Base-by-base conservation (phyloP, 2,888 invertebrate species). In the Synanthedon myopaeformis region DNA sequence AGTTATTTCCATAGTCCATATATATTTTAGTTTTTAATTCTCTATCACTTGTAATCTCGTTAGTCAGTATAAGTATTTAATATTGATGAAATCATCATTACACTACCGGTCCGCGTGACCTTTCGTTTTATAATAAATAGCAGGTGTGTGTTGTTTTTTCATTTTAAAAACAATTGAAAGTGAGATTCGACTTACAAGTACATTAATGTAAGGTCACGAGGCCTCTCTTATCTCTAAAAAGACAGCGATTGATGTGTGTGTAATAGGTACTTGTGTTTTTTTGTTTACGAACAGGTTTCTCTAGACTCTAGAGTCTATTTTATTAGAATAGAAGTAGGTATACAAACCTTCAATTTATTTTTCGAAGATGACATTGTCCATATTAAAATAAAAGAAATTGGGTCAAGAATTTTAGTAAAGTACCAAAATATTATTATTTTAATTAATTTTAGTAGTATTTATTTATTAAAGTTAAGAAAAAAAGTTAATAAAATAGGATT, bases 91-190 rank as follows among this genome's bases (percentile, higher is more conserved):
- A 71, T 75, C 76, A 74, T 68, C 72, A 52, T 51, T 11, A 53
- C 53, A 70, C 73, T 75, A 73, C 72, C 72, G 70, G 72, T 67
- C 65, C 23, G 42, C 57, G 42, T 75, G 81, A 81, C 81, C 82
- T 82, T 77, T 79, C 61, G 69, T 70, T 70, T 68, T 64, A 66
- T 64, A 70, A 69, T 64, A 64, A 64, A 66, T 64, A 64, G 61
- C n/a, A 45, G n/a, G 45, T 35, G 35, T 35, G 35, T 35, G 35
- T 45, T 45, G 62, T 58, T 65, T 67, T 72, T 74, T 72, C 69
- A 71, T 66, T 77, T 14, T 14, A 45, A 77, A 83, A 82, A 82
- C 83, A 83, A 83, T 82, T 79, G 83, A 81, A 80, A 82, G 82
- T 74, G 71, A 72, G 69, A 65, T 60, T 66, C 62, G 61, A 10